Evolutionary conservation across 35 echinoderm and acorn worm species (phyloP), one percentile per base, ranked within the genome.

Genomic region (Diadema setosum): DNA sequence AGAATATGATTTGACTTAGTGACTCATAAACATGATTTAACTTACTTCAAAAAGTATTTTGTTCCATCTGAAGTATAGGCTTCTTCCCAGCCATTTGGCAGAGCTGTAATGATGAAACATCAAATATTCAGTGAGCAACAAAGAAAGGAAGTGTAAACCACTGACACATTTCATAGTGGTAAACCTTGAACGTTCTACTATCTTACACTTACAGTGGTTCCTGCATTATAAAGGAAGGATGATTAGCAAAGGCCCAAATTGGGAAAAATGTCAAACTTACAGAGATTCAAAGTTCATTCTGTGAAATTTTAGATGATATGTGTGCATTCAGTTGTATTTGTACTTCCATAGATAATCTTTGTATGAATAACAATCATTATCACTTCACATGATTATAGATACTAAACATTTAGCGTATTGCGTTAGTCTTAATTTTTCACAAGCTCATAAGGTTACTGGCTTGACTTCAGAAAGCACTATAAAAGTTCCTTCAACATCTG

Each of bases 81-180:
- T 75, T 98, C 96, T 56, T 98, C 96, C 96, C 96, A 98, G 4
- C 96, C 96, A 89, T 98, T 86, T 5, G 96, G 96, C 37, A 98
- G 75, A 61, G 96, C 96, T 98, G 29, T 78, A 44, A 52, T 52
- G 9, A 52, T 9, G 9, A 52, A 9, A 52, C n/a, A 11, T 52
- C 9, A n/a, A 52, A 11, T 52, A 52, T 52, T n/a, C n/a, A 11
- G 48, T 52, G 9, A 52, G 48, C 9, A 11, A 11, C n/a, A 37
- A 55, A 16, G 75, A 46, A 18, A 45, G 20, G 31, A 43, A 16
- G 9, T 20, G 58, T 41, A 4, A 83, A 57, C 20, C 23, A 33
- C 63, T 44, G 21, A 30, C 15, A 59, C 3, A 84, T 84, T 5
- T 23, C 7, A 16, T 6, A 59, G 1, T 40, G 35, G 33, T 25